Conservation (phyloP, 2,888 invertebrate genomes). For the Catocala sponsa region DNA sequence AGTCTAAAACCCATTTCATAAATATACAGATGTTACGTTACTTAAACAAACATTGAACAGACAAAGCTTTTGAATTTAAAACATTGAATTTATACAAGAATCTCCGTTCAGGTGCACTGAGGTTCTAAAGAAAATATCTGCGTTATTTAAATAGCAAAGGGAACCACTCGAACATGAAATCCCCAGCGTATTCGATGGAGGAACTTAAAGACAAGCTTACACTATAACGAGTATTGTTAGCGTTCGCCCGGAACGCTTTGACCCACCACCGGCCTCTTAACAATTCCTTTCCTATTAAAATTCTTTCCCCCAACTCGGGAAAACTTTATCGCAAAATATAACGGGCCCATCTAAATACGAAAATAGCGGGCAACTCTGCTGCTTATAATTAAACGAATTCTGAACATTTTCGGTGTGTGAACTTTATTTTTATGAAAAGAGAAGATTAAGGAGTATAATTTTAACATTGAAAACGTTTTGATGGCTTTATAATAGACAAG, state of each 20-base stretch:
- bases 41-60: slow-evolving; percentile 47
- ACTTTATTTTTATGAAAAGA: slow-evolving; percentile 36
- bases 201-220: slow-evolving; percentile 64
- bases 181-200: slow-evolving; percentile 56
- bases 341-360: slow-evolving; percentile 52
- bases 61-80: slow-evolving; percentile 51
- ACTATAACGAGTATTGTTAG: slow-evolving; percentile 70
- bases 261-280: slow-evolving; percentile 66
- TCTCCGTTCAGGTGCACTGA: slow-evolving; percentile 44
- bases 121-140: slow-evolving; percentile 58
- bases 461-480: too few relatives aligned
- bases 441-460: too few relatives aligned
- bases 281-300: slow-evolving; percentile 81
- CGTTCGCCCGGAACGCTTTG: slow-evolving; percentile 71
- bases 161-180: slow-evolving; percentile 63
- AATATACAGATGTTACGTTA: slow-evolving; percentile 45
- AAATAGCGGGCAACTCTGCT: slow-evolving; percentile 44
- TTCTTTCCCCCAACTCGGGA: slow-evolving; percentile 72
- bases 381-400: slow-evolving; percentile 54
- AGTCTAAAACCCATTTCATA: slow-evolving; percentile 40
- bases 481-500: too few relatives aligned
- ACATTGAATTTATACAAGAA: slow-evolving; percentile 51
- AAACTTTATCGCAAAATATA: slow-evolving; percentile 70
- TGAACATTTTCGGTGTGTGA: slow-evolving; percentile 47
- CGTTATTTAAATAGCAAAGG: slow-evolving; percentile 67